phyloP scores from a whole-genome alignment of 2,113 vertebrate genomes.

The Rhagologus leucostigma region DNA sequence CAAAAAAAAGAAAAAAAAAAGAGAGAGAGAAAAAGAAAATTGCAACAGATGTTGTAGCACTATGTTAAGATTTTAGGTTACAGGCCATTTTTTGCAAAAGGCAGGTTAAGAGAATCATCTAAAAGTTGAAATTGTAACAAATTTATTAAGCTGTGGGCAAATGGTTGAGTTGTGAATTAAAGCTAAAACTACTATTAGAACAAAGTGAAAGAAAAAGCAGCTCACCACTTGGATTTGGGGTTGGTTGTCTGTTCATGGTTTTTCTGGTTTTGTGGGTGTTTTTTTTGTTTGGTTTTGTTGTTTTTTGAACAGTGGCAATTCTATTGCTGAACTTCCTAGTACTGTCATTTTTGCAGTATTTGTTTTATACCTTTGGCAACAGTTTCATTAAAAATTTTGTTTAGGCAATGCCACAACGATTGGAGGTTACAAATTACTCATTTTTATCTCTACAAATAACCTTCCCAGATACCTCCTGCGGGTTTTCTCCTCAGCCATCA shows the following conservation, averaged over 20 bases:
- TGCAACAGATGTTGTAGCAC: neutral
- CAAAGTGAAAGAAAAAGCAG: neutral
- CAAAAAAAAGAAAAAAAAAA: too few species aligned
- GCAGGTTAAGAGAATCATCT: neutral
- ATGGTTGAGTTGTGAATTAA: neutral
- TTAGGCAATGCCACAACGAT: neutral
- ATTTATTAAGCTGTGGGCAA: neutral
- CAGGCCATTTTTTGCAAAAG: neutral
- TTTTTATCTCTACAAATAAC: neutral
- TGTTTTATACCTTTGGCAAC: neutral
- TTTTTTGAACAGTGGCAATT: neutral
- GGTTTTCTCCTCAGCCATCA: neutral
- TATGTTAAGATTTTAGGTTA: rapidly evolving
- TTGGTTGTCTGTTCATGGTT: too few species aligned
- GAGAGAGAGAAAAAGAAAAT: neutral
- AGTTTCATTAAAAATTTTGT: rapidly evolving
- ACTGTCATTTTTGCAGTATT: neutral
- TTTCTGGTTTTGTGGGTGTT: neutral
- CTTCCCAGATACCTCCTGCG: neutral
- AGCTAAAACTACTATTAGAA: neutral
- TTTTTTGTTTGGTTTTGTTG: neutral
- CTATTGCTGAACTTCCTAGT: neutral
- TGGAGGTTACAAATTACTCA: neutral
- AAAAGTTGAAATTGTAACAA: neutral
- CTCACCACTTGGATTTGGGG: neutral